These are phyloP conservation scores for Okamejei kenojei DNA, from an alignment of 2,797 vertebrate genomes.

Conservation along the genomic window DNA sequence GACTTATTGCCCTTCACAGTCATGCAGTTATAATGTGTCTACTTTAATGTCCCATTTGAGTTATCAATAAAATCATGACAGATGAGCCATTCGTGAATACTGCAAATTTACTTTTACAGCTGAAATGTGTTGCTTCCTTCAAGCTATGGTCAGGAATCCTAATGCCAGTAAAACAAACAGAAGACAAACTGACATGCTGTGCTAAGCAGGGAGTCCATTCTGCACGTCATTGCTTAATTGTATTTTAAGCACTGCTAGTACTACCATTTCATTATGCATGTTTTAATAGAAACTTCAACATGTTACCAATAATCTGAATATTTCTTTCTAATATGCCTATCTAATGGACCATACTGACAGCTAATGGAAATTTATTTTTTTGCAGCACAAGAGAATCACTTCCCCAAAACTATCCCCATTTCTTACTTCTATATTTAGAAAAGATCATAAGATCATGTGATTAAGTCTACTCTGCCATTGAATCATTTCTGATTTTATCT, in stretches of 20 bases:
- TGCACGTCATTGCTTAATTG: conserved; percentile 5
- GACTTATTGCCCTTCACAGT: neutral
- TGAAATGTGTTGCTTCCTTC: neutral
- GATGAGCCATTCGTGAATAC: neutral
- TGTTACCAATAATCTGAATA: conserved; percentile 27
- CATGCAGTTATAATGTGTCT: neutral
- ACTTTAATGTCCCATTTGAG: conserved; percentile 2
- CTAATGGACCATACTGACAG: conserved; percentile 11
- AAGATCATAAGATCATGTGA: too few species aligned
- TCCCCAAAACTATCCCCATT: conserved; percentile 9
- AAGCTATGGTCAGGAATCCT: neutral
- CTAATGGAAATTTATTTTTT: neutral
- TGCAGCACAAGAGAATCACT: neutral
- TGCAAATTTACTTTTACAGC: conserved; percentile 2
- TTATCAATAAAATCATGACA: conserved; percentile 20
- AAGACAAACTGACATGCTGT: conserved; percentile 3
- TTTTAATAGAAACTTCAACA: conserved; percentile 4
- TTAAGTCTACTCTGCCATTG: too few species aligned
- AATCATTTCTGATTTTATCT: too few species aligned
- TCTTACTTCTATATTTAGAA: neutral
- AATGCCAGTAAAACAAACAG: neutral
- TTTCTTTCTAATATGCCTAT: conserved; percentile 7
- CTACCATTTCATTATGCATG: conserved; percentile 24
- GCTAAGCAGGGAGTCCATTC: neutral
- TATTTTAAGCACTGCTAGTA: neutral